Evolutionary conservation across 2,113 vertebrate genomes (phyloP), one percentile per base, ranked within the genome.

Genomic region (Nesogale talazaci): DNA sequence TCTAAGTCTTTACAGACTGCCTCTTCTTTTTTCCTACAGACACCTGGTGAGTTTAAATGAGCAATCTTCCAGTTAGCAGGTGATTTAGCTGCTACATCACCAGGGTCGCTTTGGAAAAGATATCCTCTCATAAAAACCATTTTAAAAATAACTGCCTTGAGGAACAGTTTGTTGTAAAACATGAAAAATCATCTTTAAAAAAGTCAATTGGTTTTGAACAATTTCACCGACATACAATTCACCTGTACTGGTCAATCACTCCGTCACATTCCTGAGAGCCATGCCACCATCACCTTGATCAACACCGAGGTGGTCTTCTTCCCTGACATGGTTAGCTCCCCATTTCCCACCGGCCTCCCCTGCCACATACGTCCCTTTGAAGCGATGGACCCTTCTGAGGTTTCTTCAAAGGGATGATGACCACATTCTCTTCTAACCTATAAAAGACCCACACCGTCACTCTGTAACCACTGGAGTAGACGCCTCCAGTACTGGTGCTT

Each of bases 141-240:
- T 92, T 42, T 70, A 61, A 82, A 82, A 61, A 67, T 31, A 25
- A 67, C 23, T 38, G 36, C 9, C 17, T 65, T 34, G 12, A 56
- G 14, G 29, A 88, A 91, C 52, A n/a, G 42, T 52, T 46, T 46
- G 42, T 52, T 88, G 14, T 72, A 65, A 57, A 76, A 69, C 61
- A 19, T 70, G 14, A 67, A 92, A 86, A 89, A 67, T 3, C 22
- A 82, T 89, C 23, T 89, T 65, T 52, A 76, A 25, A 63, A 92
- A 94, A 88, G 17, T 61, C 16, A 61, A 61, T 20, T 52, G 10
- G 46, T 52, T 52, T 52, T 11, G 10, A 52, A 52, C 46, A 52
- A 2, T 52, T 52, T 52, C 46, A 6, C 46, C 9, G 46, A 52
- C 46, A 52, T 52, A 52, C 46, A 52, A 52, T 52, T 52, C 46